Conservation (phyloP, 2,113 vertebrate species). For the Petroica traversi region DNA sequence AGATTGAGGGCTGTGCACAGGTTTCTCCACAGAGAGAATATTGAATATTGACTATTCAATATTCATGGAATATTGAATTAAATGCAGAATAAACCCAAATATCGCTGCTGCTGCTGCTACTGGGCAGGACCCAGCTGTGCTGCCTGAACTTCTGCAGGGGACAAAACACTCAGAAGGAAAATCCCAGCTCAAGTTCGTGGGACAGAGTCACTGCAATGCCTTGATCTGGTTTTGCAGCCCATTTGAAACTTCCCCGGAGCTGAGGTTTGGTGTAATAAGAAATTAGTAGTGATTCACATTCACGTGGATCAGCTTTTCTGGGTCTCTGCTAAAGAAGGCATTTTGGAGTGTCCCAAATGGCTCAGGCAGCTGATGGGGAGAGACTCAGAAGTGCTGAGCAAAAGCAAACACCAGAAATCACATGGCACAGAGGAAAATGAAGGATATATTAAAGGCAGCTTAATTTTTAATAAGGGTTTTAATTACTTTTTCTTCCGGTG, state of each 20-base stretch:
- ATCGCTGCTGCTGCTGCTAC: background rate
- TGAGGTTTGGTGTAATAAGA: background rate
- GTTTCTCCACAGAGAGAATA: no score
- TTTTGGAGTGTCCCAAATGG: slow-evolving; percentile 19
- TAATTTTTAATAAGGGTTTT: slow-evolving; percentile 63
- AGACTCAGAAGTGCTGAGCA: slow-evolving; percentile 28
- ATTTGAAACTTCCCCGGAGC: background rate
- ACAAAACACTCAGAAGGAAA: background rate
- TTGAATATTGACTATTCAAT: no score
- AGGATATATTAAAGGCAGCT: slow-evolving; percentile 45
- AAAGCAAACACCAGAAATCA: slow-evolving; percentile 69
- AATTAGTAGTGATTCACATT: background rate
- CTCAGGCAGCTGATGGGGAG: slow-evolving; percentile 37
- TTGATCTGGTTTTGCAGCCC: background rate
- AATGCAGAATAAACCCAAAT: background rate
- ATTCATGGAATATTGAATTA: background rate
- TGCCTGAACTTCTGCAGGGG: background rate
- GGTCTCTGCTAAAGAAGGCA: background rate
- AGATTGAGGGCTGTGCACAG: background rate
- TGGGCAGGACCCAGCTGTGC: background rate
- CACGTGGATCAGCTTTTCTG: background rate
- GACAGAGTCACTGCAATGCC: background rate
- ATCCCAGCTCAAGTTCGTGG: background rate
- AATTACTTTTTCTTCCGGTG: slow-evolving; percentile 41
- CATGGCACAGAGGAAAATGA: slow-evolving; percentile 42